A percentile compares a stretch with the other conserved stretches of the same genome.
Evolutionary conservation across 2,888 invertebrate species (phyloP).

Genomic region (Amiota communis): DNA sequence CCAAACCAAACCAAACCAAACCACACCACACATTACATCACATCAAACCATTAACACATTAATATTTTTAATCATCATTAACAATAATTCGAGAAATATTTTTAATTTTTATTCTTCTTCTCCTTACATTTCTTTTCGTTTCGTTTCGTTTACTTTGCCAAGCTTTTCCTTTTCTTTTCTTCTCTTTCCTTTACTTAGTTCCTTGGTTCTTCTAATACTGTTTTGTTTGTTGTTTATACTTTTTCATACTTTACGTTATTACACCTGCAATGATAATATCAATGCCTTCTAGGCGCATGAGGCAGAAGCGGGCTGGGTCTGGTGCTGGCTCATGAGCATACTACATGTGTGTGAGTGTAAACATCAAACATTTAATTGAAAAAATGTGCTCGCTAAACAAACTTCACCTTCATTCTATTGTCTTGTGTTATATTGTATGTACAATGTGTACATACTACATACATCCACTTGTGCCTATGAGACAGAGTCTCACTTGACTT

Average conservation of each 20-base stretch:
- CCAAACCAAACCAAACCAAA: no score
- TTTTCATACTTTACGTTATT: background rate
- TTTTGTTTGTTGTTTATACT: background rate
- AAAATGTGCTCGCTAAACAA: conserved; percentile 33
- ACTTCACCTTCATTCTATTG: no score
- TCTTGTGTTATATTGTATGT: no score
- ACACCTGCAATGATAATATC: background rate
- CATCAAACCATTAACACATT: conserved; percentile 20
- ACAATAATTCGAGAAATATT: conserved; percentile 71
- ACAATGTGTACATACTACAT: no score
- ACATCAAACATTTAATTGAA: conserved; percentile 46
- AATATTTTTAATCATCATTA: conserved; percentile 71
- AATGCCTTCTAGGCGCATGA: no score
- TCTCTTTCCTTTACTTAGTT: conserved; percentile 26
- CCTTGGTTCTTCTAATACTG: conserved; percentile 17
- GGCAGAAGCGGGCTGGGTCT: no score
- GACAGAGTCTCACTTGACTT: no score
- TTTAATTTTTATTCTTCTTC: conserved; percentile 54
- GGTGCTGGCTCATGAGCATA: background rate
- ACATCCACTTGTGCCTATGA: no score
- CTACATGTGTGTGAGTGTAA: conserved; percentile 4
- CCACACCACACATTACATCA: no score
- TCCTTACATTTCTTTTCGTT: conserved; percentile 39
- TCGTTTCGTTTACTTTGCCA: background rate
- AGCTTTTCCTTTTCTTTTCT: background rate